Base-by-base conservation (phyloP, 2,113 vertebrate genomes). In the Corythoichthys haematopterus region DNA sequence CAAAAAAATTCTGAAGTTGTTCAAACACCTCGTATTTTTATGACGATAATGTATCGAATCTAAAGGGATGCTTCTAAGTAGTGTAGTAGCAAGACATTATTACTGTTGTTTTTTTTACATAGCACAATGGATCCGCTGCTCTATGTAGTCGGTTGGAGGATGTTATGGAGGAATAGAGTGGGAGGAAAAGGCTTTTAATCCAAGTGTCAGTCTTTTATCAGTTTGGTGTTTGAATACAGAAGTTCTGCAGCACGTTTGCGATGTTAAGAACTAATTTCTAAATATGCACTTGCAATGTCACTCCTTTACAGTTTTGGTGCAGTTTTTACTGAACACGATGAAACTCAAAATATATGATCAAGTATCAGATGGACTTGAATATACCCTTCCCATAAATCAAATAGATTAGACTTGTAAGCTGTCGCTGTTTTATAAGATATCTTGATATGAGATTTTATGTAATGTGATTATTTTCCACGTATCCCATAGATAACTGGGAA, bases 261-360 rank as follows among this genome's bases (percentile, higher is more conserved):
- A 70, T 74, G 82, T 70, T 65, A n/a, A 66, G 77, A 78, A 64
- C 53, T 72, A 71, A 81, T 67, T 76, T 13, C 65, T 58, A 51
- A 62, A 77, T 56, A 76, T 45, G 76, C 62, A 68, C 7, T 69
- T 75, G 43, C 68, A 1, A 4, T 74, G 72, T 75, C 70, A 36
- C 50, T 60, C 38, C 53, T 57, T 0, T 0, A 45, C 64, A 64
- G 70, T 45, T 71, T 72, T 68, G 15, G 62, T 58, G 62, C 69
- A 70, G 55, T 16, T 69, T 77, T 61, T 37, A 62, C 48, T 66
- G 47, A 56, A 65, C 48, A 64, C 6, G 50, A 64, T 53, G 55
- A 52, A 60, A 74, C 38, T 64, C n/a, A 3, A 53, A 79, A 73
- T 75, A 37, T 61, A 65, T 64, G 55, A 79, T 74, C 63, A 35